phyloP scores from a whole-genome alignment of 2,888 invertebrate genomes.

The Saturnia pavonia region DNA sequence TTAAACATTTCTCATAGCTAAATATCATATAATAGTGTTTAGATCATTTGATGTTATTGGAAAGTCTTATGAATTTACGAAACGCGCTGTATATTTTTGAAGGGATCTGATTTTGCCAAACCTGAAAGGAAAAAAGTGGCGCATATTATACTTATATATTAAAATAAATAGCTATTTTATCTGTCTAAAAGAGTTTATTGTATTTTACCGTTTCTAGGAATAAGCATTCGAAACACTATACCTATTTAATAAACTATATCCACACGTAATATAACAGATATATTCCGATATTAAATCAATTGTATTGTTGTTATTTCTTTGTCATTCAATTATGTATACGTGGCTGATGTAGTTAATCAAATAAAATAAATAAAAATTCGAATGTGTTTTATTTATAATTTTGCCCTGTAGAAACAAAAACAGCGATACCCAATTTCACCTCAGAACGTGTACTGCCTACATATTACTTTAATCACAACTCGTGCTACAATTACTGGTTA shows the following conservation, averaged over 20 bases:
- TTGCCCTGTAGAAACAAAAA: too few species aligned
- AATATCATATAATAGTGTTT: slow-evolving; percentile 1
- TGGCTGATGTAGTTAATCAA: slow-evolving; percentile 25
- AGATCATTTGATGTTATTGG: slow-evolving; percentile 8
- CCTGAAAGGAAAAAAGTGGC: slow-evolving; percentile 4
- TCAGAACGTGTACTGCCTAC: not conserved
- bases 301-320: slow-evolving; percentile 15
- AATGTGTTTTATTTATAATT: slow-evolving; percentile 18
- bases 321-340: slow-evolving; percentile 25
- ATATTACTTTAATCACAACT: too few species aligned
- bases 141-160: slow-evolving; percentile 5
- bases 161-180: not conserved
- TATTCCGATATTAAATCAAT: slow-evolving; percentile 10
- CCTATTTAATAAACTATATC: not conserved
- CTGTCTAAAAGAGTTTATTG: not conserved
- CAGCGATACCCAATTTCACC: too few species aligned
- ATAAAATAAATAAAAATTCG: slow-evolving; percentile 21
- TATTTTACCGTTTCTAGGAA: not conserved
- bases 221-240: not conserved
- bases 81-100: slow-evolving; percentile 1
- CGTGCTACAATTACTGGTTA: too few species aligned
- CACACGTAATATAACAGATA: too few species aligned
- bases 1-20: not conserved
- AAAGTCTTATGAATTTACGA: slow-evolving; percentile 1
- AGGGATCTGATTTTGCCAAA: slow-evolving; percentile 7